Conservation (phyloP, 2,797 vertebrate genomes). For the Lagodon rhomboides region DNA sequence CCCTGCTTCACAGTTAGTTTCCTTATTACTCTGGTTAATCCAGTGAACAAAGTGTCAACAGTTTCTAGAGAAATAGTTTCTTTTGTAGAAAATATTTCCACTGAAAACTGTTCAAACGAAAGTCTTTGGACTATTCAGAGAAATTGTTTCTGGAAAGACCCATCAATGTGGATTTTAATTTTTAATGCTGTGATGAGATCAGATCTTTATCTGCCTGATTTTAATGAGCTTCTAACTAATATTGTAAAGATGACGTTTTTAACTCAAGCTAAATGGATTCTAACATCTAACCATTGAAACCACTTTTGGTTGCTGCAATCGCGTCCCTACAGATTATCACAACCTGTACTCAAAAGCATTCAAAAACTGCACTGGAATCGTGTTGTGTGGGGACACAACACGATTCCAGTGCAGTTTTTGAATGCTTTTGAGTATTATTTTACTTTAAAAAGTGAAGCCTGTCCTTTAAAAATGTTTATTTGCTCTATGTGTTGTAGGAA, state of each 20-base stretch:
- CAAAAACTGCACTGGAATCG: no score
- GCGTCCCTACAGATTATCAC: no score
- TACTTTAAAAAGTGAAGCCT: background rate
- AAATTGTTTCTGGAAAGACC: background rate
- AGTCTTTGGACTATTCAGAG: background rate
- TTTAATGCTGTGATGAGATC: background rate
- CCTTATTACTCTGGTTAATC: background rate
- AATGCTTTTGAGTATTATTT: background rate
- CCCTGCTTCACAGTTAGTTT: slow-evolving; percentile 3
- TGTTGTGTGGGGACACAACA: no score
- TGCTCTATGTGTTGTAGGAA: slow-evolving; percentile 81
- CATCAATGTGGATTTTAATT: background rate
- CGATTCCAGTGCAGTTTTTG: no score
- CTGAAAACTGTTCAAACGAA: background rate
- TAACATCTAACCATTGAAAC: no score
- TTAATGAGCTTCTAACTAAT: background rate
- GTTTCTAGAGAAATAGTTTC: background rate
- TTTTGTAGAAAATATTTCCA: background rate
- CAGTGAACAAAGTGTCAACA: background rate
- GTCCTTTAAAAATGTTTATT: background rate
- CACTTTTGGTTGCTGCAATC: no score
- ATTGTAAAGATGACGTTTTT: no score
- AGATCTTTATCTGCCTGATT: background rate
- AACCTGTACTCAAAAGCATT: no score
- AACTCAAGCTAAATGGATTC: no score